Evolutionary conservation across 2,888 invertebrate genomes (phyloP), one percentile per base, ranked within the genome.

Genomic region (Yponomeuta cagnagella): DNA sequence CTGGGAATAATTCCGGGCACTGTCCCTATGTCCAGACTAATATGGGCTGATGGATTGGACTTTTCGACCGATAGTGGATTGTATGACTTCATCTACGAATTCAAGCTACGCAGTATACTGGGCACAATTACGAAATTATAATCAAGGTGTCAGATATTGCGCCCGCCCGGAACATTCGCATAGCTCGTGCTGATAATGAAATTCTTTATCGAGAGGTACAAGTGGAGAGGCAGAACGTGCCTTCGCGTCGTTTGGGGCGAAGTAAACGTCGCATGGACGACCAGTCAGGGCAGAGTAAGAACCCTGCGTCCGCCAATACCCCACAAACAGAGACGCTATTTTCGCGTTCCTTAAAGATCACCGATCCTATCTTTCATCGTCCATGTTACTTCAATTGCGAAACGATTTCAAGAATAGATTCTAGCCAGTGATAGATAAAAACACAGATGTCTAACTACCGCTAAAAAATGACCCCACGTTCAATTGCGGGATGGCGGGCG

Each of bases 201-300:
- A 88, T 88, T 87, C 87, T 87, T 86, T 86, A 86, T 84, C 83
- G 86, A 83, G 84, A 82, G 83, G 82, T 82, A 81, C 78, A 81
- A 73, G 73, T 73, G 72, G 79, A 84, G 83, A 80, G 83, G 78
- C 75, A 80, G 77, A 77, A 84, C 86, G 86, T 87, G 85, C 80
- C 79, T 81, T 73, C 74, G 74, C 73, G 74, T 73, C 71, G 71
- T 70, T 67, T 70, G 69, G 71, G 68, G 52, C 15, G 52, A 58
- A 58, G 52, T 15, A 58, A 58, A 58, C 52, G 52, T 58, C 52
- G 52, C 52, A 15, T 58, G 15, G 52, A 58, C 52, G 52, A 58
- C 52, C 43, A 43, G 43, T 43, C 43, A 43, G 52, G 52, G 52
- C 5, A 58, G 52, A 2, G 15, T 58, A 12, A 15, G 52, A 43